Evolutionary conservation across 2,797 vertebrate genomes (phyloP).

Genomic region (Xenopus petersii): DNA sequence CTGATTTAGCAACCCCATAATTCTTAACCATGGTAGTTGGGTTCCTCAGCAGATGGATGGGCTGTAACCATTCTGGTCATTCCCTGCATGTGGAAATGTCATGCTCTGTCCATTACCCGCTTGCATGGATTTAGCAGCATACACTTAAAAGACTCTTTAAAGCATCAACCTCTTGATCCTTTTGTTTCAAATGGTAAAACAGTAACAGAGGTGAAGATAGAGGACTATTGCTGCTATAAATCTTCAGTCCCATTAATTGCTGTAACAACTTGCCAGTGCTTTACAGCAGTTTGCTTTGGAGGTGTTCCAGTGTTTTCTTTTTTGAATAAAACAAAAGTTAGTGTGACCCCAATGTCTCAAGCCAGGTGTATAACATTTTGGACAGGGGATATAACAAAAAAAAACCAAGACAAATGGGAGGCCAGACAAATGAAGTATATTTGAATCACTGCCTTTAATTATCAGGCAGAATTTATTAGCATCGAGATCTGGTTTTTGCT

Average conservation of each 20-base stretch:
- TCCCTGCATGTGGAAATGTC: too few species aligned
- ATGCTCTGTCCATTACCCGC: too few species aligned
- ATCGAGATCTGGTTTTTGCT: not conserved
- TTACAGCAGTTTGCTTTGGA: not conserved
- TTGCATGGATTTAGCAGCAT: too few species aligned
- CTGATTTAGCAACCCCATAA: too few species aligned
- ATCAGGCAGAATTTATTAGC: not conserved
- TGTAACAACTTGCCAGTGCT: not conserved
- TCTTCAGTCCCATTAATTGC: not conserved
- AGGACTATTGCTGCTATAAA: slow-evolving; percentile 1
- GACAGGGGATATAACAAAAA: not conserved
- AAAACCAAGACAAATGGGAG: not conserved
- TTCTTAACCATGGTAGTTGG: too few species aligned
- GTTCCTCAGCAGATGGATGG: too few species aligned
- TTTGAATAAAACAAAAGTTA: not conserved
- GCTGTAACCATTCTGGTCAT: too few species aligned
- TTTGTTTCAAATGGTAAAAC: too few species aligned
- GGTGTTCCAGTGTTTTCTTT: not conserved
- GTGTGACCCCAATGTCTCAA: not conserved
- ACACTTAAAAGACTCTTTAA: too few species aligned
- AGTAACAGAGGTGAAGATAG: not conserved
- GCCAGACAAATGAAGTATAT: not conserved
- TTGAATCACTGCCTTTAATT: not conserved
- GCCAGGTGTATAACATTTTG: not conserved
- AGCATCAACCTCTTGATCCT: too few species aligned